Evolutionary conservation across 2,797 vertebrate species (phyloP), one percentile per base, ranked within the genome.

Genomic region (Poeciliopsis presidionis): DNA sequence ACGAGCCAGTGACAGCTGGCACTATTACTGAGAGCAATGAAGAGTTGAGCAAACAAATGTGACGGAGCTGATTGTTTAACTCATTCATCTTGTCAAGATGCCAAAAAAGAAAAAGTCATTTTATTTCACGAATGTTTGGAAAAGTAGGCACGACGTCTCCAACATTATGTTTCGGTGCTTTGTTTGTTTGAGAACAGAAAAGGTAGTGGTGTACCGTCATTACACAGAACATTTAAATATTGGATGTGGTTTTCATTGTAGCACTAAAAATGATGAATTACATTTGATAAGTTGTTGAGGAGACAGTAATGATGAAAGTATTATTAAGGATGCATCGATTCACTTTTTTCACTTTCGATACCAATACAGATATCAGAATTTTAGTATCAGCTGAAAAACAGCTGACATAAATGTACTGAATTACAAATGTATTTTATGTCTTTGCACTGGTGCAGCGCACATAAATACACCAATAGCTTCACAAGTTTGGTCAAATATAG

Each of bases 1-100:
- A 83, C 13, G 61, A 80, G 73, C 72, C 57, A 71, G 33, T 43
- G 74, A 71, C 65, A 63, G 67, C 43, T 82, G 53, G 63, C 12
- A 20, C 69, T 47, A 57, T 78, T 70, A 67, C n/a, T 46, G 73
- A 74, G 51, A 73, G 71, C 71, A 73, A 28, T 67, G 39, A 83
- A 28, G 65, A 79, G 61, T 39, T 74, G 33, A 47, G 73, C 78
- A 81, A 80, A 77, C 12, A 65, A 39, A 55, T 70, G 36, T 46
- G 39, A 73, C 63, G 53, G 76, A 22, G 70, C 7, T 47, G 43
- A 33, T 70, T 46, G 46, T 78, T 73, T 59, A 73, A 65, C 11
- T 28, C 78, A 55, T 57, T 36, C 67, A 76, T 82, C 20, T 43
- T 45, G 41, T 6, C 2, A 22, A 80, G 78, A 20, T 13, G n/a